Conservation (phyloP, 2,113 vertebrate species). For the Rhinopomastus cyanomelas region DNA sequence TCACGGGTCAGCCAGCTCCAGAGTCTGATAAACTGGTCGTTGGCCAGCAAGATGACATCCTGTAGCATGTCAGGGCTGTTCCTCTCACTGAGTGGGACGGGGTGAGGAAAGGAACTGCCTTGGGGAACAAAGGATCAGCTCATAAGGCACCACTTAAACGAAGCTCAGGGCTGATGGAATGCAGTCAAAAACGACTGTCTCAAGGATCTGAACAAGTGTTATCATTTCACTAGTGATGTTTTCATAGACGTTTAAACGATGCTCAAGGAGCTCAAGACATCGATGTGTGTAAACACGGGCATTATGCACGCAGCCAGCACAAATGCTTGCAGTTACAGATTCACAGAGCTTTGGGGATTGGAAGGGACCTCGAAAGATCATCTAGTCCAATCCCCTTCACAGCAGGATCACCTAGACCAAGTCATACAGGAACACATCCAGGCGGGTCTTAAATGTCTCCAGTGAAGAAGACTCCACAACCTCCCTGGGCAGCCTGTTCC, state of each 20-base stretch:
- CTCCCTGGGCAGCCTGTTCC: too few relatives aligned
- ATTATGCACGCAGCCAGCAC: neutral
- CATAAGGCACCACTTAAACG: neutral
- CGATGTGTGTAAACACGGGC: neutral
- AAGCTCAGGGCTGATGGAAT: neutral
- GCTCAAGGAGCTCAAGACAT: neutral
- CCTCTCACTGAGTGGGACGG: rapidly evolving
- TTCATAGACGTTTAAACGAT: neutral
- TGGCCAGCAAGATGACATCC: neutral
- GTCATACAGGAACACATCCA: too few relatives aligned
- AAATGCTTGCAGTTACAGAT: neutral
- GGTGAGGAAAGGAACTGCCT: neutral
- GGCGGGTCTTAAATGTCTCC: too few relatives aligned
- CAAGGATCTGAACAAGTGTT: neutral
- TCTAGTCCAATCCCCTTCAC: too few relatives aligned
- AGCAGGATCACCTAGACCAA: too few relatives aligned
- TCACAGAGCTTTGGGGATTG: neutral
- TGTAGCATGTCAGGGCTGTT: rapidly evolving
- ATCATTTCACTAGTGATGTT: neutral
- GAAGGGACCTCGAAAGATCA: too few relatives aligned
- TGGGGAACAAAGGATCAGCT: neutral
- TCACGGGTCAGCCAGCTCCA: rapidly evolving
- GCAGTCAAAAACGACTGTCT: neutral
- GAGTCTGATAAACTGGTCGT: neutral
- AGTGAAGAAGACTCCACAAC: too few relatives aligned